A percentile compares a stretch with the other conserved stretches of the same genome.
These are phyloP conservation scores for Athrips mouffetella DNA, from an alignment of 2,888 invertebrate species.

Conservation along the genomic window DNA sequence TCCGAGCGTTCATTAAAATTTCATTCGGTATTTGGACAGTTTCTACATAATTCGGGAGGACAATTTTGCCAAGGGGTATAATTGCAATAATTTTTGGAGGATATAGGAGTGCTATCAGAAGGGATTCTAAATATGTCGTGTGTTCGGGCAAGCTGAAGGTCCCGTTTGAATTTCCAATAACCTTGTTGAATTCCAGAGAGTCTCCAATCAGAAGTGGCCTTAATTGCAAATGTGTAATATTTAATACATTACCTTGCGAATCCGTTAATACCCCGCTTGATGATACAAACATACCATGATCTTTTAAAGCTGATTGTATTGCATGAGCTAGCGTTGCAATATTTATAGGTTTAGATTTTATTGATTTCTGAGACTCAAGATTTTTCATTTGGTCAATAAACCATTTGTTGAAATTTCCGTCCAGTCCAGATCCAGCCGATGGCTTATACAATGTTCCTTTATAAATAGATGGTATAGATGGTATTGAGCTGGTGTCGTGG, in stretches of 20 bases:
- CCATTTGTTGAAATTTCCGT: conserved; percentile 28
- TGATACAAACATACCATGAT: neutral
- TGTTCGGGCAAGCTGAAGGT: conserved; percentile 24
- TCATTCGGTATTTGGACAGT: no score
- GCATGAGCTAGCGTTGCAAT: conserved; percentile 30
- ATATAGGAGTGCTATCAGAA: conserved; percentile 39
- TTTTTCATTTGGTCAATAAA: conserved; percentile 37
- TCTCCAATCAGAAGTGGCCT: conserved; percentile 48
- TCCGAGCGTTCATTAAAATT: no score
- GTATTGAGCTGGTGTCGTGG: neutral
- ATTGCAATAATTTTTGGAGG: conserved; percentile 49
- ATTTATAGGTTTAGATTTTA: conserved; percentile 28
- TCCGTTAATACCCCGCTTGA: conserved; percentile 35
- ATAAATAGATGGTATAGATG: neutral
- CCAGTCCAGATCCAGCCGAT: neutral
- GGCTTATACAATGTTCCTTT: neutral
- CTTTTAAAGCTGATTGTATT: conserved; percentile 23
- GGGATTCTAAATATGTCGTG: conserved; percentile 40
- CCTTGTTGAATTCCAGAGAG: conserved; percentile 29
- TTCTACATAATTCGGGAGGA: no score
- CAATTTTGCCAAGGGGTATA: conserved; percentile 35
- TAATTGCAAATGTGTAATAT: conserved; percentile 39
- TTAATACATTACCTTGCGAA: conserved; percentile 33
- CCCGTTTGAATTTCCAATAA: conserved; percentile 22
- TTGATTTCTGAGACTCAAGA: conserved; percentile 26